Percentiles rank a stretch among this genome's conserved stretches.
Conservation (phyloP, 2,888 invertebrate species). For the Mythimna lalbum region DNA sequence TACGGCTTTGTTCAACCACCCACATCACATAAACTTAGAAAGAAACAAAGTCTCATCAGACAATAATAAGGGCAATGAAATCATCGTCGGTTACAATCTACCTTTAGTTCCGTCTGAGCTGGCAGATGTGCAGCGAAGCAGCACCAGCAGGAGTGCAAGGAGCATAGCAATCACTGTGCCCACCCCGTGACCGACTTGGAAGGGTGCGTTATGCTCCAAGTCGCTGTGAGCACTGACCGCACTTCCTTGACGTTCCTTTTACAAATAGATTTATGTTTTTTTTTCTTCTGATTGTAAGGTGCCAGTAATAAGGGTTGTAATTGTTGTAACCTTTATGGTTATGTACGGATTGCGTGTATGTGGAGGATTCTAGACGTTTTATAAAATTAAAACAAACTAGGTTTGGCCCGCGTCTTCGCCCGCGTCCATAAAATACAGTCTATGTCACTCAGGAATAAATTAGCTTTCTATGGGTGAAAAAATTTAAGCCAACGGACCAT, state of each 20-base stretch:
- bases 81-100: slow-evolving; percentile 44
- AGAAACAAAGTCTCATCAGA: background rate
- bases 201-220: slow-evolving; percentile 77
- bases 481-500: too few species aligned
- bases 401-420: too few species aligned
- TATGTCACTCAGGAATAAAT: too few species aligned
- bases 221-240: slow-evolving; percentile 70
- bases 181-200: slow-evolving; percentile 73
- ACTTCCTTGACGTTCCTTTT: slow-evolving; percentile 66
- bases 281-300: background rate
- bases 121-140: slow-evolving; percentile 66
- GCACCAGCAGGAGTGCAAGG: slow-evolving; percentile 61
- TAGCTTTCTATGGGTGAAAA: too few species aligned
- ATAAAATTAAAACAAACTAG: too few species aligned
- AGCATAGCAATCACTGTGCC: slow-evolving; percentile 74
- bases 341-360: background rate
- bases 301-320: slow-evolving; percentile 22
- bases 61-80: slow-evolving; percentile 43
- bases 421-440: too few species aligned
- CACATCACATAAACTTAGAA: slow-evolving; percentile 8
- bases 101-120: slow-evolving; percentile 44
- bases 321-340: slow-evolving; percentile 40
- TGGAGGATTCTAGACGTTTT: background rate
- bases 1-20: background rate
- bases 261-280: slow-evolving; percentile 30